Percentiles rank a stretch among this genome's conserved stretches.
Evolutionary conservation across 2,888 invertebrate species (phyloP).

Genomic region (Busseola fusca): DNA sequence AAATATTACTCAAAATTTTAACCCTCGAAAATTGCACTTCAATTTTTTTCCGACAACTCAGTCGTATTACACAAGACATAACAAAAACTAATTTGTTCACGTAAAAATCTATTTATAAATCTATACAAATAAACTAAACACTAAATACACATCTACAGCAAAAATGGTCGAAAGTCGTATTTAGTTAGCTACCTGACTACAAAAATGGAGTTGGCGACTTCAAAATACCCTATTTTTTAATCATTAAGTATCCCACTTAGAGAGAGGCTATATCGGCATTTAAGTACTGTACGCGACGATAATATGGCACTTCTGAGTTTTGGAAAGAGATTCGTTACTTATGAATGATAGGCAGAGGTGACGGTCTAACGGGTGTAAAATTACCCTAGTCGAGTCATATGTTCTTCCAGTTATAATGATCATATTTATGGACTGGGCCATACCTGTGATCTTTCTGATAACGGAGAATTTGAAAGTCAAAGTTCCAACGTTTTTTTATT

Average conservation of each 20-base stretch:
- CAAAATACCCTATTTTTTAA: constrained; percentile 51
- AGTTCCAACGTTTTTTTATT: neutral
- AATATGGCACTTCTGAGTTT: neutral
- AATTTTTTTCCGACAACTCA: constrained; percentile 29
- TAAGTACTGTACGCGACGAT: constrained; percentile 2
- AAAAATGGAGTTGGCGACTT: constrained; percentile 49
- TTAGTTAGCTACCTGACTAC: constrained; percentile 45
- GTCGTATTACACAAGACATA: constrained; percentile 24
- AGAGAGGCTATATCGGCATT: constrained; percentile 29
- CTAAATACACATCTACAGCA: constrained; percentile 36
- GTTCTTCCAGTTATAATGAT: neutral
- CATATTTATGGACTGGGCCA: neutral
- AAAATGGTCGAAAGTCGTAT: constrained; percentile 24
- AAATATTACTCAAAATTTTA: constrained; percentile 32
- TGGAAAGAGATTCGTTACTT: neutral
- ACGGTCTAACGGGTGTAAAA: neutral
- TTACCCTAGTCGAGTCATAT: neutral
- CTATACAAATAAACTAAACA: constrained; percentile 50
- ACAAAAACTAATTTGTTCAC: constrained; percentile 40
- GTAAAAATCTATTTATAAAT: constrained; percentile 37
- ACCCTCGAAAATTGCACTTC: constrained; percentile 43
- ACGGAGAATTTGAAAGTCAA: neutral
- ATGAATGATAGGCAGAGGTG: neutral
- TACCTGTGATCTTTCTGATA: neutral
- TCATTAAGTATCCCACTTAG: constrained; percentile 26